Conservation (phyloP, 1,140 invertebrate species). For the Brachionus asplanchnoidis region DNA sequence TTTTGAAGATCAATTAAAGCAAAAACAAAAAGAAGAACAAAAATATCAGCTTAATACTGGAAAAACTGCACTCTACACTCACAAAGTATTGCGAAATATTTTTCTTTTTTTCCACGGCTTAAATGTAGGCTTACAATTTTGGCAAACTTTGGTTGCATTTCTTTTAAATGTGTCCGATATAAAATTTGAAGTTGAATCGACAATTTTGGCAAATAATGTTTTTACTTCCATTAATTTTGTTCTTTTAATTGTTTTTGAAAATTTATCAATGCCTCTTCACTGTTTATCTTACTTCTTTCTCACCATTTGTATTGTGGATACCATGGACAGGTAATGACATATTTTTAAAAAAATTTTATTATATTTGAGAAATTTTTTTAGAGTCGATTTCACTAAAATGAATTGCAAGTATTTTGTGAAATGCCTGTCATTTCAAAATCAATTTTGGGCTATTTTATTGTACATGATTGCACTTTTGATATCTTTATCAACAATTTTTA, state of each 20-base stretch:
- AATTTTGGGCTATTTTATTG: constrained; percentile 36
- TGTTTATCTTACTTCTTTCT: constrained; percentile 40
- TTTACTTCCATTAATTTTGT: not conserved
- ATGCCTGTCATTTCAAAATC: constrained; percentile 37
- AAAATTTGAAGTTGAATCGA: not conserved
- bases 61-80: constrained; percentile 13
- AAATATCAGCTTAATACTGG: constrained; percentile 22
- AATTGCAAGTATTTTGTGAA: constrained; percentile 25
- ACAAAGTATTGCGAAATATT: not conserved
- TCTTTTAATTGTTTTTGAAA: constrained; percentile 1
- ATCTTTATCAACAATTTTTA: constrained; percentile 32
- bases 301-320: constrained; percentile 18
- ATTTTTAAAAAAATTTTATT: not conserved
- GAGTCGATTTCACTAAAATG: constrained; percentile 34
- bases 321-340: not conserved
- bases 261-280: constrained; percentile 21
- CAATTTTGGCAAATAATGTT: not conserved
- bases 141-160: not conserved
- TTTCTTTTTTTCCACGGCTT: constrained; percentile 30
- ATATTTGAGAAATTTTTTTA: not conserved
- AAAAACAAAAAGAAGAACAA: constrained; percentile 28
- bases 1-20: constrained; percentile 21
- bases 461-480: constrained; percentile 21
- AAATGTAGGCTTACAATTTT: constrained; percentile 22
- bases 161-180: not conserved